Conservation (phyloP, 2,888 invertebrate genomes). For the Epinotia demarniana region DNA sequence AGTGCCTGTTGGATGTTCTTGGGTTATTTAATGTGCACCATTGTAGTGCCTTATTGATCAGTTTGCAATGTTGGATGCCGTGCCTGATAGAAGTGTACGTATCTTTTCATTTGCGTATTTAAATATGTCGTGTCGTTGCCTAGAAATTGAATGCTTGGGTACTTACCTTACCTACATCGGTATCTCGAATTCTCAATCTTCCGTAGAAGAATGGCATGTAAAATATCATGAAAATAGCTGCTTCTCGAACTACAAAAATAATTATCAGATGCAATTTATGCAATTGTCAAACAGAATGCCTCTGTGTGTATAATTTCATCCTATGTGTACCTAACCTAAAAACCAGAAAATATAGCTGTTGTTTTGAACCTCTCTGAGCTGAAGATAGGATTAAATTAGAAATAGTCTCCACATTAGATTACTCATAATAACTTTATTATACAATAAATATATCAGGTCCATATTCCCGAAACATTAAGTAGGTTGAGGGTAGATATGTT, state of each 20-base stretch:
- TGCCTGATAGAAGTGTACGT: slow-evolving; percentile 10
- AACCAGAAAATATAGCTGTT: no score
- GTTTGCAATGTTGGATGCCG: slow-evolving; percentile 20
- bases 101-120: slow-evolving; percentile 4
- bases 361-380: no score
- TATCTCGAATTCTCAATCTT: background rate
- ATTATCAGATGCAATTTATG: background rate
- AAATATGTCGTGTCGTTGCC: background rate
- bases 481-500: no score
- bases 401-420: no score
- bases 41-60: slow-evolving; percentile 38
- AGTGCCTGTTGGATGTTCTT: slow-evolving; percentile 35
- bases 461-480: no score
- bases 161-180: background rate
- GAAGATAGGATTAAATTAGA: no score
- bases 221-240: background rate
- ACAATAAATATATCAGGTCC: no score
- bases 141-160: background rate
- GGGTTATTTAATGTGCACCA: slow-evolving; percentile 37
- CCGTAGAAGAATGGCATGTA: background rate
- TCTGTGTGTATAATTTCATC: background rate
- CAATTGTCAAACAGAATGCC: background rate
- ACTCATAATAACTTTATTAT: no score
- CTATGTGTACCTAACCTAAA: no score
- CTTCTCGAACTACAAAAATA: background rate